Percentiles rank a stretch among this genome's conserved stretches.
Conservation (phyloP, 2,797 vertebrate species). For the Brotula barbata region DNA sequence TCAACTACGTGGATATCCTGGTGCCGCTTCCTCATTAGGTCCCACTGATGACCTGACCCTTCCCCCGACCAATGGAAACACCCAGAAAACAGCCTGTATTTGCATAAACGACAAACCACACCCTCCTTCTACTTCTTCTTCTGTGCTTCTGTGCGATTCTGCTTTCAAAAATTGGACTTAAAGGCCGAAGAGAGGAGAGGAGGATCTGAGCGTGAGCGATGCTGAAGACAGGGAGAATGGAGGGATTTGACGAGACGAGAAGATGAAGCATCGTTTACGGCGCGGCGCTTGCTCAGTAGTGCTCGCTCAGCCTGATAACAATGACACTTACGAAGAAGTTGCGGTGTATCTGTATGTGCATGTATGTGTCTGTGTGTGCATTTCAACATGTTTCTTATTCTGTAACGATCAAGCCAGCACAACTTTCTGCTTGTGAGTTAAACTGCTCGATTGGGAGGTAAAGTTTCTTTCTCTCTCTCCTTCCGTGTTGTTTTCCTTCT, state of each 20-base stretch:
- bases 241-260: slow-evolving; percentile 15
- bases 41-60: slow-evolving; percentile 31
- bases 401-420: slow-evolving; percentile 54
- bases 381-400: slow-evolving; percentile 51
- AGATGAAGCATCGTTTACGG: slow-evolving; percentile 20
- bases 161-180: slow-evolving; percentile 62
- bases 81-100: slow-evolving; percentile 55
- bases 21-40: slow-evolving; percentile 92
- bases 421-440: slow-evolving; percentile 46
- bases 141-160: slow-evolving; percentile 73
- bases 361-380: slow-evolving; percentile 60
- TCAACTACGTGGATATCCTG: slow-evolving; percentile 97
- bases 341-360: slow-evolving; percentile 60
- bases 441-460: slow-evolving; percentile 25
- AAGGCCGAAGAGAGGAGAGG: slow-evolving; percentile 20
- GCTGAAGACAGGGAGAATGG: slow-evolving; percentile 19
- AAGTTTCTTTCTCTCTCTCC: slow-evolving; percentile 28
- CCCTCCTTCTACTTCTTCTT: slow-evolving; percentile 59
- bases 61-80: slow-evolving; percentile 39
- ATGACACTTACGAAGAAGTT: slow-evolving; percentile 27
- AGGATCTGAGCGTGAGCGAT: slow-evolving; percentile 23
- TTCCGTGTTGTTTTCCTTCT: slow-evolving; percentile 24
- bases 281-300: slow-evolving; percentile 8
- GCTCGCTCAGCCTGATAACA: slow-evolving; percentile 22
- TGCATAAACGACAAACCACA: slow-evolving; percentile 57